Evolutionary conservation across 1,140 invertebrate species (phyloP), one percentile per base, ranked within the genome.

Genomic region (Leptopilina clavipes): DNA sequence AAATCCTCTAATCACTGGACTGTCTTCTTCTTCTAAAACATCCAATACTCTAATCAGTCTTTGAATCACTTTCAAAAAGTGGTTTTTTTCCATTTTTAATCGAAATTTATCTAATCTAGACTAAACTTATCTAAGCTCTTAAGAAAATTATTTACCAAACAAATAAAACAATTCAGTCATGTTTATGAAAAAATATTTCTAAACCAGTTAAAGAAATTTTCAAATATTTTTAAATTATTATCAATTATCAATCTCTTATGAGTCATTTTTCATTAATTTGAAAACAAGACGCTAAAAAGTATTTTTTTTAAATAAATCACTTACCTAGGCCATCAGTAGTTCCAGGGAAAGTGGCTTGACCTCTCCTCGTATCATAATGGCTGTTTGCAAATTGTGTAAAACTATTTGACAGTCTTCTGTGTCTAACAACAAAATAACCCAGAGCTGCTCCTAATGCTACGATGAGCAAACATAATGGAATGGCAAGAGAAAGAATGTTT

Each of bases 1-100:
- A 89, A 98, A 98, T 22, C 96, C 96, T 88, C 94, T 93, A 83
- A 97, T 97, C 84, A 95, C 93, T 14, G 96, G 96, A 81, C 94
- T 94, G 84, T 97, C 96, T 87, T 97, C 96, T 84, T 97, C 96
- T 86, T 95, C 95, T 93, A 88, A n/a, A 92, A 91, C 74, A 85
- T 81, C 77, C 83, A 85, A 75, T 56, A 37, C 14, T 71, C 40
- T 37, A 19, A 70, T 75, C 14, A 75, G 7, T 40, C 18, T 43
- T 45, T 25, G 3, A 22, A 65, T 40, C 37, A 40, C 5, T 40
- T 31, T 8, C 9, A 40, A 31, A 56, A 56, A 11, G 43, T 44
- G 43, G 3, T 31, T 2, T 31, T 31, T 31, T 2, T 31, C 5
- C 5, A 31, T 31, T 31, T 31, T 65, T 14, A 25, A 65, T 14